Conservation (phyloP, 2,113 vertebrate genomes). For the Solea senegalensis region DNA sequence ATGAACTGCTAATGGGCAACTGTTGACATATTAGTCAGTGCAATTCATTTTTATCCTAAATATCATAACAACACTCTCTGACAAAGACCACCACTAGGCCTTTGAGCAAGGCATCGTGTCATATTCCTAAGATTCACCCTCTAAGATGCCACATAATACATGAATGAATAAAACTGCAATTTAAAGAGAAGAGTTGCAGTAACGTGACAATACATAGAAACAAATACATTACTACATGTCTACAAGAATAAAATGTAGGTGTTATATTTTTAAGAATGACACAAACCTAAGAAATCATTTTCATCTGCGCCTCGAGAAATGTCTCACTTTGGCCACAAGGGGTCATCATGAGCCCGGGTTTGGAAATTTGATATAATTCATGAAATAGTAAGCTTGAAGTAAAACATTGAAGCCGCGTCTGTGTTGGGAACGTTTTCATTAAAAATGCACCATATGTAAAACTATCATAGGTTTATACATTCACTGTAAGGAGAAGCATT, state of each 20-base stretch:
- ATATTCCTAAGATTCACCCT: background rate
- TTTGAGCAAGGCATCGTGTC: constrained; percentile 1
- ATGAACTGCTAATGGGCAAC: no score
- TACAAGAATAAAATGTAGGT: no score
- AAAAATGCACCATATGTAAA: background rate
- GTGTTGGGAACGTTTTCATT: background rate
- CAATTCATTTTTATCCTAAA: no score
- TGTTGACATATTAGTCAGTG: no score
- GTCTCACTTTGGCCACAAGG: constrained; percentile 41
- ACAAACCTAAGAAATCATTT: no score
- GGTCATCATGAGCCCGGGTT: constrained; percentile 39
- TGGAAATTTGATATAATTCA: background rate
- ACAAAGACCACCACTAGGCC: background rate
- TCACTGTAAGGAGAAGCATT: background rate
- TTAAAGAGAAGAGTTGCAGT: no score
- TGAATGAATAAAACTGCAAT: no score
- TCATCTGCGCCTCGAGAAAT: background rate
- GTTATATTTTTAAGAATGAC: no score
- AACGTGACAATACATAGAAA: no score
- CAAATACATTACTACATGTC: no score
- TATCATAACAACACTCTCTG: background rate
- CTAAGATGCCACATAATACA: background rate
- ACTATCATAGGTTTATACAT: background rate
- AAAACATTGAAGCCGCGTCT: background rate
- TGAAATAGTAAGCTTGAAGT: background rate